phyloP scores from a whole-genome alignment of 2,888 invertebrate species.

The Melinaea marsaeus region DNA sequence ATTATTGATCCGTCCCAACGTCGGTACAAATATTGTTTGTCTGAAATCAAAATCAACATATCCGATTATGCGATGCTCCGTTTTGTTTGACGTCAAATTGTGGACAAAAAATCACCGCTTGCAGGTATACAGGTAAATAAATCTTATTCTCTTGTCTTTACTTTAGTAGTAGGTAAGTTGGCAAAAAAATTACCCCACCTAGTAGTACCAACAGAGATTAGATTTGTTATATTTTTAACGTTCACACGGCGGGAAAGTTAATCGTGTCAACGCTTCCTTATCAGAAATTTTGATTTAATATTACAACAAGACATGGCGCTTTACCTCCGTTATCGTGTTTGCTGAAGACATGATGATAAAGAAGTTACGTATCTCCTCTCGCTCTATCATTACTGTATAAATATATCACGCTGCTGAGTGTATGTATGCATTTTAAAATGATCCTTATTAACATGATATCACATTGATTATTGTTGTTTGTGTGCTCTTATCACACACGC shows the following conservation, averaged over 20 bases:
- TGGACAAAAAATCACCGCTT: not conserved
- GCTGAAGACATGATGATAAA: conserved; percentile 60
- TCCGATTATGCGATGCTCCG: conserved; percentile 34
- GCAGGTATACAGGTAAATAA: not conserved
- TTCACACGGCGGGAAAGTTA: conserved; percentile 41
- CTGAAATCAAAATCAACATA: conserved; percentile 52
- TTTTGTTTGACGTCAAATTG: conserved; percentile 25
- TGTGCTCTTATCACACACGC: conserved; percentile 30
- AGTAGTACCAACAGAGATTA: no score
- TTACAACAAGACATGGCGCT: conserved; percentile 56
- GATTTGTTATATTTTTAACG: conserved; percentile 19
- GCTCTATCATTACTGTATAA: conserved; percentile 32
- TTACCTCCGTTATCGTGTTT: conserved; percentile 64
- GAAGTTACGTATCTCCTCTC: conserved; percentile 55
- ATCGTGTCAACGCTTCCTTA: conserved; percentile 64
- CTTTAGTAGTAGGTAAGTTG: no score
- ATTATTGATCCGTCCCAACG: conserved; percentile 58
- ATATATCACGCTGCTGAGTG: conserved; percentile 33
- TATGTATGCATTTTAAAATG: conserved; percentile 21
- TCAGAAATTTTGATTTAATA: conserved; percentile 66
- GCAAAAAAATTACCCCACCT: no score
- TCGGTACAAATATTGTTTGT: conserved; percentile 47
- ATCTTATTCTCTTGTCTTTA: not conserved
- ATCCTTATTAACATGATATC: conserved; percentile 18
- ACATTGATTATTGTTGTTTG: conserved; percentile 25